These are phyloP conservation scores for Andrena cerasifolii DNA, from an alignment of 1,140 invertebrate genomes.

Conservation along the genomic window DNA sequence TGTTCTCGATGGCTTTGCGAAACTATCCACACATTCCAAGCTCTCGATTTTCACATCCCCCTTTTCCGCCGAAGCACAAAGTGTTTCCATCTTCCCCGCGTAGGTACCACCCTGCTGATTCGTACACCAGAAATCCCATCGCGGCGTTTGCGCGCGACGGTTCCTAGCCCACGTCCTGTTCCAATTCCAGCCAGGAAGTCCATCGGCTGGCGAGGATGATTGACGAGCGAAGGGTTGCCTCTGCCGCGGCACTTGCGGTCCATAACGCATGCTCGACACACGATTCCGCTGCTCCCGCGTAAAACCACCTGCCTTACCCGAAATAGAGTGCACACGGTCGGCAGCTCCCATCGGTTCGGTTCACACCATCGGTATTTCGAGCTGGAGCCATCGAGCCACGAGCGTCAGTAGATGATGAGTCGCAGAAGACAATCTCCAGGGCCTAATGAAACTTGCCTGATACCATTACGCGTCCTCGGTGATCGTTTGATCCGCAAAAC, in stretches of 20 bases:
- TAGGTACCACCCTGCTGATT: no score
- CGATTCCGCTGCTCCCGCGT: conserved; percentile 49
- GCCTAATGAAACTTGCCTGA: not conserved
- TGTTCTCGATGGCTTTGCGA: no score
- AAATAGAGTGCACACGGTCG: conserved; percentile 53
- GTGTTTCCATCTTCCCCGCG: no score
- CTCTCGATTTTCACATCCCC: no score
- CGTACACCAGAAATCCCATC: no score
- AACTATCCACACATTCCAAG: no score
- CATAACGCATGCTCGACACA: conserved; percentile 50
- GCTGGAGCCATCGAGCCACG: not conserved
- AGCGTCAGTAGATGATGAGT: no score
- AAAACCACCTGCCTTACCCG: conserved; percentile 58
- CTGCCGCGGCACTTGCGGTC: conserved; percentile 55
- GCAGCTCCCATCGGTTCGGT: not conserved
- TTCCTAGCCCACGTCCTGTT: conserved; percentile 17
- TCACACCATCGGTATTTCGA: not conserved
- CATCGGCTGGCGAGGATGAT: conserved; percentile 48
- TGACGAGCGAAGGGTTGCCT: conserved; percentile 62
- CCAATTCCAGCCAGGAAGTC: conserved; percentile 51
- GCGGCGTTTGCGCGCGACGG: conserved; percentile 18
- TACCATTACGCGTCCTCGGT: not conserved
- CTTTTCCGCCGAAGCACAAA: no score
- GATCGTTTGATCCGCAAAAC: not conserved
- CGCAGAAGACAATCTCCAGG: no score